Evolutionary conservation across 2,113 vertebrate species (phyloP), one percentile per base, ranked within the genome.

Genomic region (Pampusana beccarii): DNA sequence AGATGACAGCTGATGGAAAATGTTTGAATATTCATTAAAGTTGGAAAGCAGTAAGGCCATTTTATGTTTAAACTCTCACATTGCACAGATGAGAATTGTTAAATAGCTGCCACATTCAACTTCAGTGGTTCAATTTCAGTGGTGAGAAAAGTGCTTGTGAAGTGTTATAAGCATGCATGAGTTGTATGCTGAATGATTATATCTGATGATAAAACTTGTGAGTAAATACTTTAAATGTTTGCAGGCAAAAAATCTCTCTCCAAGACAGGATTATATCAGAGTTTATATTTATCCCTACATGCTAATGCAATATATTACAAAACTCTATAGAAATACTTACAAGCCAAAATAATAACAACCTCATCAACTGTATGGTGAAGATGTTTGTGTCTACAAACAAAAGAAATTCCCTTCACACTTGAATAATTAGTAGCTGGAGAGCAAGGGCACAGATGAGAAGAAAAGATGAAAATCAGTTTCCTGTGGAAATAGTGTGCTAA

Each of bases 361-460:
- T 94, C n/a, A 92, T 92, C 61, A 82, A 92, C 64, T 4, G 2
- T 72, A n/a, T 40, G 34, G 44, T 92, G 60, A 91, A 94, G 66
- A 94, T 14, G 60, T 73, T 91, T 83, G 14, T 86, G 70, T 51
- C 96, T 93, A 86, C 75, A 67, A 72, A 94, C 15, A 33, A 97
- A 81, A 53, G 77, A 71, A 95, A 93, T 75, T 82, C 81, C 33
- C 11, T 73, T 88, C 62, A 57, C 31, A 29, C 23, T 73, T 96
- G 72, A 86, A 95, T 97, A 97, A 97, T 97, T 97, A 93, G 87
- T 94, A 86, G 31, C 80, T 89, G 80, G 86, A 83, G 79, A 94
- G 82, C 50, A 83, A 85, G 44, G 16, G 13, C 77, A 73, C 19
- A 91, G 42, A 87, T 88, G 74, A 28, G 56, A 34, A 80, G 36